These are phyloP conservation scores for Chionoecetes opilio DNA, from an alignment of 1,140 invertebrate genomes.

Conservation along the genomic window DNA sequence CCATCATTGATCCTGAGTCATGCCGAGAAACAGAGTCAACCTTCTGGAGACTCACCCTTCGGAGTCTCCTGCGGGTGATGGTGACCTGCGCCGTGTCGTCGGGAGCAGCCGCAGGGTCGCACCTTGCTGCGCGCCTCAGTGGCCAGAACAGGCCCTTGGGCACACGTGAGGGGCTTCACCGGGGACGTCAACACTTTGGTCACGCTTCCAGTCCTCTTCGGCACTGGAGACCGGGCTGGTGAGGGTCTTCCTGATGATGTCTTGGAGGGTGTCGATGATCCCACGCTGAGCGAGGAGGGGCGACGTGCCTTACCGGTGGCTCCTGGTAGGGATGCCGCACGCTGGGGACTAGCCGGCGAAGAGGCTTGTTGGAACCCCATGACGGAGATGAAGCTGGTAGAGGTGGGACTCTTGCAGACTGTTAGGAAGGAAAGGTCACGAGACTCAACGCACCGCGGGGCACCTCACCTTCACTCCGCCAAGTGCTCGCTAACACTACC, in stretches of 20 bases:
- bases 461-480: neutral
- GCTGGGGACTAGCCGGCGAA: neutral
- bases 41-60: conserved; percentile 46
- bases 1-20: neutral
- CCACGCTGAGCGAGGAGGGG: conserved; percentile 45
- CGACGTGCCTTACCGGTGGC: conserved; percentile 25
- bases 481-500: neutral
- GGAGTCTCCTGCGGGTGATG: conserved; percentile 44
- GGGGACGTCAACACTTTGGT: neutral
- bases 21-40: neutral
- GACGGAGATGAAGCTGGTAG: neutral
- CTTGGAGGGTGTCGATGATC: conserved; percentile 31
- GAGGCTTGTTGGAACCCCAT: conserved; percentile 29
- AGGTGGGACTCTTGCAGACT: neutral
- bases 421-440: neutral
- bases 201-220: conserved; percentile 37
- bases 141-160: conserved; percentile 52
- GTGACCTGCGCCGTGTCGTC: conserved; percentile 48
- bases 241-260: conserved; percentile 38
- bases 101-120: conserved; percentile 58
- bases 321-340: neutral
- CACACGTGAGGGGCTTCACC: neutral
- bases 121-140: conserved; percentile 65
- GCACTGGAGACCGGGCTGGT: conserved; percentile 2
- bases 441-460: neutral